A percentile compares a stretch with the other conserved stretches of the same genome.
Evolutionary conservation across 2,113 vertebrate species (phyloP).

Genomic region (Coregonus clupeaformis): DNA sequence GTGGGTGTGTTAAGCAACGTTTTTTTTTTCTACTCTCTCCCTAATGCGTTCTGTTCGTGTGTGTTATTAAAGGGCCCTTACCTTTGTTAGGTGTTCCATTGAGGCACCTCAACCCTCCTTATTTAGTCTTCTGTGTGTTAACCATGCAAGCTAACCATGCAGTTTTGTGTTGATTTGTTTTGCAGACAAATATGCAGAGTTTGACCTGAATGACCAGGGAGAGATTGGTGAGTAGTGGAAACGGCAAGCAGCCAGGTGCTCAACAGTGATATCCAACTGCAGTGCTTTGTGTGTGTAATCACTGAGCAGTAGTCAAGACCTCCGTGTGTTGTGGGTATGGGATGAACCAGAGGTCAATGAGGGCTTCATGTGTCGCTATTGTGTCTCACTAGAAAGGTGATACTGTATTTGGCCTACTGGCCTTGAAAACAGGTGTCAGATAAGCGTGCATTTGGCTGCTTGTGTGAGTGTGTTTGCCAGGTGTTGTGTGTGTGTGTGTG

Average conservation of each 20-base stretch:
- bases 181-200: conserved; percentile 97
- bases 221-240: conserved; percentile 89
- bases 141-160: not conserved
- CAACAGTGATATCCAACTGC: not conserved
- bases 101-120: not conserved
- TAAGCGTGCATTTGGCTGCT: not conserved
- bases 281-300: not conserved
- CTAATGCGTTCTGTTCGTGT: no score
- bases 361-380: not conserved
- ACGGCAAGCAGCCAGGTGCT: conserved; percentile 19
- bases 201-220: conserved; percentile 95
- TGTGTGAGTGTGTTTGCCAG: not conserved
- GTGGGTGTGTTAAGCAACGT: not conserved
- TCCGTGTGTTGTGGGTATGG: not conserved
- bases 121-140: not conserved
- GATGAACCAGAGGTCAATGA: not conserved
- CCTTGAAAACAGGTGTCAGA: not conserved
- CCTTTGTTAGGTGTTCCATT: not conserved
- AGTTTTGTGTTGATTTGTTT: conserved; percentile 35
- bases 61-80: no score
- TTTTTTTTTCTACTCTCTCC: no score
- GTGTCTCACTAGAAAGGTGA: not conserved
- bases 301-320: conserved; percentile 47
- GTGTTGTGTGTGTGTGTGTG: conserved; percentile 3
- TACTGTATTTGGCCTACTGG: not conserved